Evolutionary conservation across 2,113 vertebrate genomes (phyloP).

Genomic region (Ceyx cyanopectus): DNA sequence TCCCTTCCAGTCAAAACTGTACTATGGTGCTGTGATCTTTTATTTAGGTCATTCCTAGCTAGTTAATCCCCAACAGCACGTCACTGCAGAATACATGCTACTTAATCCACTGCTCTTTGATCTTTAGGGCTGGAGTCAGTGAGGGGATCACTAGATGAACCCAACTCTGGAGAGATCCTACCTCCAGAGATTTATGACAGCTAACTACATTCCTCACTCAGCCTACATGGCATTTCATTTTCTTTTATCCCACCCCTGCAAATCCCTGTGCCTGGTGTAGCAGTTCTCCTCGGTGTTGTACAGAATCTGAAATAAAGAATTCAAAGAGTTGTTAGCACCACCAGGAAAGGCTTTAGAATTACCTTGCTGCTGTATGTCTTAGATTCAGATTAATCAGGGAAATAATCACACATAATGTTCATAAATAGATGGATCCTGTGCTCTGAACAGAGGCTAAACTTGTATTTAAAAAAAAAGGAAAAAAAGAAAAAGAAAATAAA

Average conservation of each 20-base stretch:
- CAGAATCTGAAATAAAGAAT: slow-evolving; percentile 30
- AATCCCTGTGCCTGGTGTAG: neutral
- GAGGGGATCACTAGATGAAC: slow-evolving; percentile 26
- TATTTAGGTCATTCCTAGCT: slow-evolving; percentile 26
- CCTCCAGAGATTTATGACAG: slow-evolving; percentile 33
- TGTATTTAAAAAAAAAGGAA: neutral
- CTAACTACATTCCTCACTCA: slow-evolving; percentile 3
- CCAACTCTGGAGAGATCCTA: slow-evolving; percentile 16
- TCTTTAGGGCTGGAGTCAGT: neutral
- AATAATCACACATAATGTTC: neutral
- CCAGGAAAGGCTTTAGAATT: slow-evolving; percentile 25
- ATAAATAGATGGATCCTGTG: neutral
- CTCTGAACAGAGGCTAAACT: slow-evolving; percentile 1
- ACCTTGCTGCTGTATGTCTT: neutral
- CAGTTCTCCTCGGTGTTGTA: neutral
- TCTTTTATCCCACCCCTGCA: slow-evolving; percentile 6
- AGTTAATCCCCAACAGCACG: slow-evolving; percentile 18
- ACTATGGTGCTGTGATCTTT: neutral
- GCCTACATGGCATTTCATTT: slow-evolving; percentile 2
- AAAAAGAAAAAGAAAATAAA: neutral
- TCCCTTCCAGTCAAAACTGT: neutral
- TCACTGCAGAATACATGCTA: neutral
- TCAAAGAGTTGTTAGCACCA: neutral
- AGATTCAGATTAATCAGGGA: slow-evolving; percentile 27
- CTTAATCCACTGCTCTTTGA: slow-evolving; percentile 25